These are phyloP conservation scores for Octodon degus DNA, from an alignment of 2,113 vertebrate species.

Conservation along the genomic window DNA sequence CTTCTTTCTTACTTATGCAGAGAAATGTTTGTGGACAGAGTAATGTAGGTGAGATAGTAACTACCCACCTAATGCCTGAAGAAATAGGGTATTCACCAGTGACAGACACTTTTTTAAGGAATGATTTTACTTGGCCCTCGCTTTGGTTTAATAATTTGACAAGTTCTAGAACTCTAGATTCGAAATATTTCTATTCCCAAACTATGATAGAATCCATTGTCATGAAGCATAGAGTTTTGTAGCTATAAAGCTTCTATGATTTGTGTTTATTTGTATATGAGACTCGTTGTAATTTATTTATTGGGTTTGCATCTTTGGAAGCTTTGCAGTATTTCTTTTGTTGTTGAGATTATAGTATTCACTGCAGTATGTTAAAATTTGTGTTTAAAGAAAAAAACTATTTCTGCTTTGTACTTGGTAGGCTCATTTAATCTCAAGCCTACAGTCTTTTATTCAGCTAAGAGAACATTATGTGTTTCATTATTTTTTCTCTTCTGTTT, in stretches of 20 bases:
- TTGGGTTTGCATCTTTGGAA: conserved; percentile 31
- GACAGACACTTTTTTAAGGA: neutral
- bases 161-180: conserved; percentile 23
- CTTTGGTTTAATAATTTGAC: neutral
- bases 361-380: conserved; percentile 61
- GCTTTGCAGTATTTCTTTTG: conserved; percentile 45
- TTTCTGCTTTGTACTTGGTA: conserved; percentile 42
- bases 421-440: conserved; percentile 52
- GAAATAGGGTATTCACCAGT: neutral
- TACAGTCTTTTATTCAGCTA: conserved; percentile 60
- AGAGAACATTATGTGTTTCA: conserved; percentile 69
- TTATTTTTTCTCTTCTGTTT: conserved; percentile 70
- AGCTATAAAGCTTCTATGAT: conserved; percentile 6
- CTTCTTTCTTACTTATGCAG: neutral
- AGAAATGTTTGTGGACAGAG: neutral
- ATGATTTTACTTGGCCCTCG: neutral
- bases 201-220: neutral
- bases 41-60: neutral
- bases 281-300: conserved; percentile 55
- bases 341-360: conserved; percentile 52
- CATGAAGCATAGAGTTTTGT: neutral
- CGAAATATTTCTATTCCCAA: conserved; percentile 43
- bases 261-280: conserved; percentile 42
- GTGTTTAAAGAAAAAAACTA: neutral
- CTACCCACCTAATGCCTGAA: neutral